phyloP scores from a whole-genome alignment of 1,140 invertebrate genomes.

The Neodiprion fabricii region DNA sequence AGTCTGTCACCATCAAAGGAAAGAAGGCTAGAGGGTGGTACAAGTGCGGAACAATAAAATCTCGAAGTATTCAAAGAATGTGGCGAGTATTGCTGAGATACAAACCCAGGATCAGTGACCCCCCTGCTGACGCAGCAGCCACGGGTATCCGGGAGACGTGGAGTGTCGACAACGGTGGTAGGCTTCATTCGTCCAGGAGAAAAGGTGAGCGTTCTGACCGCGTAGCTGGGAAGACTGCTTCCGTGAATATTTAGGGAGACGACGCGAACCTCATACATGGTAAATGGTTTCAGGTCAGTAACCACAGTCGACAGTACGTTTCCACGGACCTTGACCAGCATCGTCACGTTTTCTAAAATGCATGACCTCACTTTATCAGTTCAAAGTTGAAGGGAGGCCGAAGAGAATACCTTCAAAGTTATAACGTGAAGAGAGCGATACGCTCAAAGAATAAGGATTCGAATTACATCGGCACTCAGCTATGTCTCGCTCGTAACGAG shows the following conservation, averaged over 20 bases:
- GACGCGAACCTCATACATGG: slow-evolving; percentile 82
- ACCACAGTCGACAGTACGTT: slow-evolving; percentile 67
- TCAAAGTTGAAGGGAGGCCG: background rate
- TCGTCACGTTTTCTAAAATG: background rate
- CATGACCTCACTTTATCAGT: background rate
- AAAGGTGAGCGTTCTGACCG: slow-evolving; percentile 72
- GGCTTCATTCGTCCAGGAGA: slow-evolving; percentile 66
- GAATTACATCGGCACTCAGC: too few species aligned
- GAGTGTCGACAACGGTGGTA: slow-evolving; percentile 61
- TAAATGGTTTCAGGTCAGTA: slow-evolving; percentile 70
- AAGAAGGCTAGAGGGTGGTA: background rate
- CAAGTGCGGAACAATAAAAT: slow-evolving; percentile 2
- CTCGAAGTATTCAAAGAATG: slow-evolving; percentile 13
- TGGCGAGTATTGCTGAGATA: slow-evolving; percentile 35
- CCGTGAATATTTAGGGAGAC: slow-evolving; percentile 76
- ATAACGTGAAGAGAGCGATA: background rate
- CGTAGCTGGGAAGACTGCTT: slow-evolving; percentile 74
- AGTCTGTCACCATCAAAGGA: background rate
- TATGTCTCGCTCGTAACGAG: too few species aligned
- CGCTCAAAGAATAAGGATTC: too few species aligned
- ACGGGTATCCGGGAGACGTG: slow-evolving; percentile 73
- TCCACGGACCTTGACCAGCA: slow-evolving; percentile 57
- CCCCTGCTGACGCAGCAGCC: slow-evolving; percentile 75
- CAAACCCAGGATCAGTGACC: slow-evolving; percentile 68
- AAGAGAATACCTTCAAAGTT: background rate